A percentile compares a stretch with the other conserved stretches of the same genome.
These are phyloP conservation scores for Melanotaenia parkinsoni DNA, from an alignment of 2,797 vertebrate species.

Conservation along the genomic window DNA sequence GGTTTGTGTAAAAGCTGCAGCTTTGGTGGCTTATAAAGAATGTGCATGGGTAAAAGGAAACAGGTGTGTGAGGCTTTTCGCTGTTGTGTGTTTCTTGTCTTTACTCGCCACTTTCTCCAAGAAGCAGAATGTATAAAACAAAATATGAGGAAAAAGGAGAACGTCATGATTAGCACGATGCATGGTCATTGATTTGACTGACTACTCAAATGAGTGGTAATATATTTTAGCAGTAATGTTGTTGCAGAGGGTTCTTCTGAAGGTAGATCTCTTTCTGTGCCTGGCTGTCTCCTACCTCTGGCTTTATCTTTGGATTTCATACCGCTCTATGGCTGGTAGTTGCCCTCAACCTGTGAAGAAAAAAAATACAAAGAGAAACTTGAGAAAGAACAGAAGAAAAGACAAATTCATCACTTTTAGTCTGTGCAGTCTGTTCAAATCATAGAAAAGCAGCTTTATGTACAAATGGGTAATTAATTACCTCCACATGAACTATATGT, in stretches of 20 bases:
- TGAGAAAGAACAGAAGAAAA: conserved; percentile 4
- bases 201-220: background rate
- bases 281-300: background rate
- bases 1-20: conserved; percentile 52
- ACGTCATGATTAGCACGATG: background rate
- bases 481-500: too few relatives aligned
- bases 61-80: conserved; percentile 48
- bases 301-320: too few relatives aligned
- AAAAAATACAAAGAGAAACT: conserved; percentile 1
- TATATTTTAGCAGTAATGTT: background rate
- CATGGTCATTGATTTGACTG: background rate
- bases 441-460: too few relatives aligned
- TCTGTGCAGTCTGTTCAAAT: background rate
- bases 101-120: background rate
- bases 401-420: background rate
- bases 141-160: background rate
- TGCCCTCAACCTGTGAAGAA: conserved; percentile 4
- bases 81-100: background rate
- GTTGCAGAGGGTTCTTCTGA: background rate
- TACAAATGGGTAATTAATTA: too few relatives aligned
- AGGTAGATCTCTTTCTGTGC: background rate
- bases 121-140: background rate
- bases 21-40: conserved; percentile 64
- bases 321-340: too few relatives aligned
- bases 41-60: conserved; percentile 68